Evolutionary conservation across 1,140 invertebrate genomes (phyloP), one percentile per base, ranked within the genome.

Genomic region (Agrilus planipennis): DNA sequence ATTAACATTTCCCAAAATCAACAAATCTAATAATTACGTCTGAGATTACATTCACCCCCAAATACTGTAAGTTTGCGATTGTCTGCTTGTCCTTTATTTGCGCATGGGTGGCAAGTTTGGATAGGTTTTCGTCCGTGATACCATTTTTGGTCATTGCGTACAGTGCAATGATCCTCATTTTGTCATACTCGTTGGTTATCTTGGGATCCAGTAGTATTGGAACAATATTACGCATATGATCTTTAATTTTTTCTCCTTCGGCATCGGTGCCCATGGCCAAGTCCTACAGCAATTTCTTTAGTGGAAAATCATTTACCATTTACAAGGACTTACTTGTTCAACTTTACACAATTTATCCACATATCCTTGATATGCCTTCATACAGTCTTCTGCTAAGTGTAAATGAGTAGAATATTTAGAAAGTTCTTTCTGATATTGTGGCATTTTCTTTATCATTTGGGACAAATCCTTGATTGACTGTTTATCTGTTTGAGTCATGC

Each of bases 401-500:
- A 99, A 77, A 64, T 99, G 95, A 10, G 94, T 97, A 0, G 93
- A 91, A 67, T 99, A 99, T 66, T 97, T 98, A 52, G 88, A 96
- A 42, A 99, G 65, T 64, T 99, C 96, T 64, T 99, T 99, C 62
- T 99, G 95, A 64, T 99, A 98, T 63, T 99, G 96, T 0, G 96
- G 96, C 93, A 99, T 99, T 65, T 99, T 98, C 69, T 99, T 99
- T 52, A 99, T 95, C 93, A 99, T 98, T 57, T 93, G 86, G 0
- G 90, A 93, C 18, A 99, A 63, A 68, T 99, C 96, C 39, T 92
- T 80, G 79, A 99, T 91, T 0, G 84, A 90, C 41, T 91, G 81
- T 64, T 96, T 96, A 60, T 97, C 91, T 34, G 82, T 78, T 52
- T 79, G 76, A 0, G 85, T 81, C 80, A 89, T 87, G 47, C 89